Percentiles rank a stretch among this genome's conserved stretches.
These are phyloP conservation scores for Dendroctonus ponderosae DNA, from an alignment of 1,140 invertebrate species.

Conservation along the genomic window DNA sequence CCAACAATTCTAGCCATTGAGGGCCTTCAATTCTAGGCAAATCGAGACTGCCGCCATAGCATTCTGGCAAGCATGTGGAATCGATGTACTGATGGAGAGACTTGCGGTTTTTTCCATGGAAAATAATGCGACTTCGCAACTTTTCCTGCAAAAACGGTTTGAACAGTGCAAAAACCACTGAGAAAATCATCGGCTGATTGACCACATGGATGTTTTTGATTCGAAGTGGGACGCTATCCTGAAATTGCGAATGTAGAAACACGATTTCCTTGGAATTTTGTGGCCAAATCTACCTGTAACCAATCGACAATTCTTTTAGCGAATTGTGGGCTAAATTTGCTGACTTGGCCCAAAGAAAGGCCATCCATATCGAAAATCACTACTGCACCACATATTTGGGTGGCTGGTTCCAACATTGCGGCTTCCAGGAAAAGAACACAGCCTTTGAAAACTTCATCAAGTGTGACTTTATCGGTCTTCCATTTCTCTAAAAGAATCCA, in stretches of 20 bases:
- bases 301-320: conserved; percentile 80
- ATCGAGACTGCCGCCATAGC: conserved; percentile 74
- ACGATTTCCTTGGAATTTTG: neutral
- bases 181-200: conserved; percentile 86
- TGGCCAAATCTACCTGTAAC: conserved; percentile 58
- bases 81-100: conserved; percentile 76
- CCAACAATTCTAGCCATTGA: conserved; percentile 71
- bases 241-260: conserved; percentile 26
- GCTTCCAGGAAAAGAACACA: conserved; percentile 76
- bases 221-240: conserved; percentile 77
- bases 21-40: conserved; percentile 62
- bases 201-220: conserved; percentile 84
- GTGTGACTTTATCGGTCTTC: conserved; percentile 74
- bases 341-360: conserved; percentile 72
- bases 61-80: conserved; percentile 73
- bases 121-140: conserved; percentile 70
- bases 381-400: conserved; percentile 72
- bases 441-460: conserved; percentile 82
- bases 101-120: conserved; percentile 80
- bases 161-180: conserved; percentile 82
- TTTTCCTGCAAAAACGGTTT: conserved; percentile 83
- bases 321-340: conserved; percentile 79
- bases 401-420: conserved; percentile 74
- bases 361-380: conserved; percentile 85
- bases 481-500: conserved; percentile 64